phyloP scores from a whole-genome alignment of 2,113 vertebrate genomes.

The Eupsittula cactorum region DNA sequence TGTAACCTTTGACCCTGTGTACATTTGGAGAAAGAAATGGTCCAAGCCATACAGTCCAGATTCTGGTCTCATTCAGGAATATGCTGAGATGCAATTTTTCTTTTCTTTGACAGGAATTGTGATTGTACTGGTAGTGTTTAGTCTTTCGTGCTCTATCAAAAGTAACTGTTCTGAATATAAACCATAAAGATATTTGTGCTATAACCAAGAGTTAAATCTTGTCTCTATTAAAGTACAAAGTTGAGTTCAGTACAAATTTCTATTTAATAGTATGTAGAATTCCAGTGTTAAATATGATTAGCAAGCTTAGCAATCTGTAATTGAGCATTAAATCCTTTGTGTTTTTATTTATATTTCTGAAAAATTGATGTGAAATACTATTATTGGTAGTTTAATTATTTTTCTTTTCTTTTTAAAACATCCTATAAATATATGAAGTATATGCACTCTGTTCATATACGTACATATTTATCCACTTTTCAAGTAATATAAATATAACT shows the following conservation, averaged over 20 bases:
- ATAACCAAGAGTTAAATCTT: neutral
- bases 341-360: neutral
- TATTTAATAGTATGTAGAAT: neutral
- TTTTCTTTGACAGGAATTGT: neutral
- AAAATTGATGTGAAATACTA: neutral
- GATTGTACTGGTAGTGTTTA: neutral
- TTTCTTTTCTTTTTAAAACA: neutral
- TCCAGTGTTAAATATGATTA: constrained; percentile 2
- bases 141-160: neutral
- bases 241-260: neutral
- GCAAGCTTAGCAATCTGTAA: neutral
- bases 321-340: neutral
- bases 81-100: neutral
- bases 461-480: neutral
- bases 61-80: neutral
- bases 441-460: neutral
- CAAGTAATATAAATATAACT: neutral
- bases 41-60: neutral
- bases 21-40: constrained; percentile 10
- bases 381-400: neutral
- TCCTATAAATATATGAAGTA: neutral
- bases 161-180: neutral
- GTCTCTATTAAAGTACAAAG: neutral
- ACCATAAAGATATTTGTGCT: neutral
- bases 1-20: neutral